Evolutionary conservation across 2,888 invertebrate genomes (phyloP).

Genomic region (Cryptops parisi): DNA sequence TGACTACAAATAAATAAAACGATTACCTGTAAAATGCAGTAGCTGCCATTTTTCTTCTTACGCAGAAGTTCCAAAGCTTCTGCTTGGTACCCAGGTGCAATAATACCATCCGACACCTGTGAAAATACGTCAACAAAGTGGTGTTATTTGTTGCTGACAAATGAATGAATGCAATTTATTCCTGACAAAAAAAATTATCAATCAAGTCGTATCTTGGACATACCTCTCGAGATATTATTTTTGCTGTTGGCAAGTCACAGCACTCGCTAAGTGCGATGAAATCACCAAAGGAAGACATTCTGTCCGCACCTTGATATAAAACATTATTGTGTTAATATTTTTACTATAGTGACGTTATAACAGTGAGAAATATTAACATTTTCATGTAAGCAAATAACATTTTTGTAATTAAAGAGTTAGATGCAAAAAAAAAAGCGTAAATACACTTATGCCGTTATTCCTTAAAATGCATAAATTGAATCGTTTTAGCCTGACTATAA

Average conservation of each 20-base stretch:
- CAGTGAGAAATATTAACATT: too few species aligned
- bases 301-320: conserved; percentile 80
- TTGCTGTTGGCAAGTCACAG: conserved; percentile 81
- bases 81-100: conserved; percentile 77
- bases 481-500: too few species aligned
- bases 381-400: too few species aligned
- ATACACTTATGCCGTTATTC: too few species aligned
- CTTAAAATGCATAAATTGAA: too few species aligned
- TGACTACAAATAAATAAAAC: too few species aligned
- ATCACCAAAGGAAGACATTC: conserved; percentile 99
- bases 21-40: conserved; percentile 65
- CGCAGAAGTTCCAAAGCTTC: conserved; percentile 72
- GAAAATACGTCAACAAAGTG: neutral
- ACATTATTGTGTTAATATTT: too few species aligned
- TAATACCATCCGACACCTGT: conserved; percentile 93
- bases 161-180: too few species aligned
- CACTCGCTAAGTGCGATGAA: conserved; percentile 84
- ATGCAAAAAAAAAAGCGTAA: too few species aligned
- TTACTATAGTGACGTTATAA: too few species aligned
- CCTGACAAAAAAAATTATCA: neutral
- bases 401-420: too few species aligned
- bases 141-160: too few species aligned
- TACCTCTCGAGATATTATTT: conserved; percentile 64
- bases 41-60: conserved; percentile 88
- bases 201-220: neutral